Evolutionary conservation across 2,113 vertebrate species (phyloP).

Genomic region (Fregetta grallaria): DNA sequence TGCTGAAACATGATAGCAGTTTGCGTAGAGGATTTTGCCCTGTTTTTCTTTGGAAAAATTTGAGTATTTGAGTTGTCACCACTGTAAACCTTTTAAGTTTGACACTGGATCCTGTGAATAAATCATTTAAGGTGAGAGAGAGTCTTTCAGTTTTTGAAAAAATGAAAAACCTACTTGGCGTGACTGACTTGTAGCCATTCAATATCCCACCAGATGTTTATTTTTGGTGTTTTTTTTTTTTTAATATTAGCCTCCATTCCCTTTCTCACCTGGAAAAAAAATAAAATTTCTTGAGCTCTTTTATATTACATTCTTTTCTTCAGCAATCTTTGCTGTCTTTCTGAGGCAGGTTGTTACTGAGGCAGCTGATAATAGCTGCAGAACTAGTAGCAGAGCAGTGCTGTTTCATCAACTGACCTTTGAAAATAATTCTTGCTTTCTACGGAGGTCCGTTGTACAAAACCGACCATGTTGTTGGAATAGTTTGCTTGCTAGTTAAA

Average conservation of each 20-base stretch:
- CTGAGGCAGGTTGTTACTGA: not conserved
- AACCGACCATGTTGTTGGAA: not conserved
- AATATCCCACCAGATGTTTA: not conserved
- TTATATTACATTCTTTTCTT: not conserved
- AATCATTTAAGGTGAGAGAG: not conserved
- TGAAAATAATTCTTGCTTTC: not conserved
- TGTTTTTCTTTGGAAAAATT: not conserved
- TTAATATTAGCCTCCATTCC: not conserved
- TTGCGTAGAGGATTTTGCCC: not conserved
- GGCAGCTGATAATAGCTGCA: not conserved
- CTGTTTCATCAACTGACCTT: constrained; percentile 26
- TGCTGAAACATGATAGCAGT: not conserved
- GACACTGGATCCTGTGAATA: not conserved
- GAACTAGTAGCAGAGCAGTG: not conserved
- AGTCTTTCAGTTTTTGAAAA: not conserved
- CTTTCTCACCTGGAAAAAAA: not conserved
- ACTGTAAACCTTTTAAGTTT: not conserved
- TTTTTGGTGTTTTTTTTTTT: not conserved
- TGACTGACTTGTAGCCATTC: not conserved
- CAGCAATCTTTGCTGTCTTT: not conserved
- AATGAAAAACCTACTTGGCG: not conserved
- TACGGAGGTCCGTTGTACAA: not conserved
- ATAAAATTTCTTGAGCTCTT: not conserved
- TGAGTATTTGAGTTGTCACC: not conserved
- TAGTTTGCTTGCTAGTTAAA: not conserved